A percentile compares a stretch with the other conserved stretches of the same genome.
phyloP scores from a whole-genome alignment of 2,797 vertebrate species.

The Botia almorhae region DNA sequence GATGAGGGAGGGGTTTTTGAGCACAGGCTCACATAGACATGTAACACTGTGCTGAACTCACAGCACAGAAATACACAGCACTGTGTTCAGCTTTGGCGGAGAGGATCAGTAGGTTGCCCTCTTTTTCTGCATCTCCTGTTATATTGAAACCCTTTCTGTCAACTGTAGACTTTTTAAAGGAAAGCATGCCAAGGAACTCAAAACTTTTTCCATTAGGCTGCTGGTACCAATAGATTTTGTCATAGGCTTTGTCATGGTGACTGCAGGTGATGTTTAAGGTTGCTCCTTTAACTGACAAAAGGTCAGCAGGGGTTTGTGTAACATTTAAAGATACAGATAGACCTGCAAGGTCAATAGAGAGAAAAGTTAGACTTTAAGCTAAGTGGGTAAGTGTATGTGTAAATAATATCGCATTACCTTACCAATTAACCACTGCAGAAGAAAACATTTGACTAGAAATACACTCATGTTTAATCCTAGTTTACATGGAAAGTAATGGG shows the following conservation, averaged over 20 bases:
- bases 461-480: slow-evolving; percentile 25
- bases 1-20: slow-evolving; percentile 48
- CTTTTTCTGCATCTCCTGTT: slow-evolving; percentile 64
- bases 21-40: slow-evolving; percentile 49
- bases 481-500: not conserved
- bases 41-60: slow-evolving; percentile 48
- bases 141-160: slow-evolving; percentile 55
- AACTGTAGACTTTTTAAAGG: not conserved
- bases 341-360: slow-evolving; percentile 4
- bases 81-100: slow-evolving; percentile 60
- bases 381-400: not conserved
- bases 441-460: slow-evolving; percentile 6
- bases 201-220: slow-evolving; percentile 54
- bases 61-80: slow-evolving; percentile 68
- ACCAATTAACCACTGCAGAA: slow-evolving; percentile 41
- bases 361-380: not conserved
- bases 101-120: slow-evolving; percentile 54
- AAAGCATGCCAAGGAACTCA: slow-evolving; percentile 57
- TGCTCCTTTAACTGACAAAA: slow-evolving; percentile 15
- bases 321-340: slow-evolving; percentile 26
- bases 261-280: slow-evolving; percentile 54
- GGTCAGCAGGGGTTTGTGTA: slow-evolving; percentile 34
- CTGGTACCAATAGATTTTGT: slow-evolving; percentile 70
- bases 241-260: slow-evolving; percentile 55
- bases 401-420: not conserved